These are phyloP conservation scores for Morpho deidamia DNA, from an alignment of 2,888 invertebrate genomes.

Conservation along the genomic window DNA sequence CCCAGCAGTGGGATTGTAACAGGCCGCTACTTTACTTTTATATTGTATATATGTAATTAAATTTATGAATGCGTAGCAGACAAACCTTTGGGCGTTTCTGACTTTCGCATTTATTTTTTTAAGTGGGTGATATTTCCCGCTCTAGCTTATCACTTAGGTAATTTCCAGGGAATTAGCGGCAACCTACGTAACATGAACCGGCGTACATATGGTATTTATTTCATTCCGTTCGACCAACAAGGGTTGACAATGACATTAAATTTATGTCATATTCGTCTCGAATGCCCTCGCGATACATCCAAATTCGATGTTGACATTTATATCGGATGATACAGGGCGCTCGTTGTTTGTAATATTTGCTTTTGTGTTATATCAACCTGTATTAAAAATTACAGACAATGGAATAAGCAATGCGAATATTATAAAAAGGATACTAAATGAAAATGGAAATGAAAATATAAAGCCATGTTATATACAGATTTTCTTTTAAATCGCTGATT, in stretches of 20 bases:
- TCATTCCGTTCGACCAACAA: constrained; percentile 56
- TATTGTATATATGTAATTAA: too few relatives aligned
- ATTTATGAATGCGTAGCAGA: too few relatives aligned
- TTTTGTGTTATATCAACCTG: constrained; percentile 33
- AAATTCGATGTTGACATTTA: constrained; percentile 73
- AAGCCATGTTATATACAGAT: too few relatives aligned
- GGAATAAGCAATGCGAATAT: too few relatives aligned
- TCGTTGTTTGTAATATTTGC: constrained; percentile 38
- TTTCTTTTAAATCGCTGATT: too few relatives aligned
- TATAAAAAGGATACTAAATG: too few relatives aligned
- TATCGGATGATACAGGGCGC: constrained; percentile 63
- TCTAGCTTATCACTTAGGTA: constrained; percentile 27
- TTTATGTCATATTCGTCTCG: constrained; percentile 70
- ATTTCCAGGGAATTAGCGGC: constrained; percentile 51
- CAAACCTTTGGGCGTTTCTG: too few relatives aligned
- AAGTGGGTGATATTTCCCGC: constrained; percentile 17
- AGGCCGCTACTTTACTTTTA: too few relatives aligned
- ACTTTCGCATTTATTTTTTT: too few relatives aligned
- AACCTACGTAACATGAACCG: constrained; percentile 63
- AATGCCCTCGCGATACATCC: constrained; percentile 41
- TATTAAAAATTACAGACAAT: constrained; percentile 11
- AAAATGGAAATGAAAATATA: too few relatives aligned
- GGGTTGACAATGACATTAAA: constrained; percentile 69
- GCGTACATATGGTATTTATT: constrained; percentile 73
- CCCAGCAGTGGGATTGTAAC: too few relatives aligned